These are phyloP conservation scores for Fragum sueziense DNA, from an alignment of 2,888 invertebrate species.

Conservation along the genomic window DNA sequence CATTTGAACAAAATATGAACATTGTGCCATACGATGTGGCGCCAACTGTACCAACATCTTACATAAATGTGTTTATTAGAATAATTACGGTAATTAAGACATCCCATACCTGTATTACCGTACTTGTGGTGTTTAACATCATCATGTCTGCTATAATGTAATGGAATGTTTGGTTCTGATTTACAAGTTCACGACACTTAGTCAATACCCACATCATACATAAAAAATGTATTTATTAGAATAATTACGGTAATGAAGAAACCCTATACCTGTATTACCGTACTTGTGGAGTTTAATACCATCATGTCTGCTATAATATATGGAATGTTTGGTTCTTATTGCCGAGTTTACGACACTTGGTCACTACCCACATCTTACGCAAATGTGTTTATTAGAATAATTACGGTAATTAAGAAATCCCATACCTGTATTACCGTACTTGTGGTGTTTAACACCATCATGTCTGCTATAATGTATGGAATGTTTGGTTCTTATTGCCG, in stretches of 20 bases:
- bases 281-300: conserved; percentile 63
- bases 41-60: too few species aligned
- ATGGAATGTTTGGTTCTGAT: conserved; percentile 59
- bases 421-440: conserved; percentile 49
- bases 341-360: too few species aligned
- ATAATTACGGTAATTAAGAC: too few species aligned
- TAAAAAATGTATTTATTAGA: too few species aligned
- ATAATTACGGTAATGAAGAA: too few species aligned
- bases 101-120: conserved; percentile 46
- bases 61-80: too few species aligned
- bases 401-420: too few species aligned
- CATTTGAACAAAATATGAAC: too few species aligned
- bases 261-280: conserved; percentile 44
- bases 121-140: conserved; percentile 63
- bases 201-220: conserved; percentile 70
- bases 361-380: too few species aligned
- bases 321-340: conserved; percentile 64
- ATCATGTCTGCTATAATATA: conserved; percentile 73
- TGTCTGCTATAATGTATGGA: conserved; percentile 73
- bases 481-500: conserved; percentile 59
- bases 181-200: conserved; percentile 65
- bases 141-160: conserved; percentile 74
- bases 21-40: conserved; percentile 58
- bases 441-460: conserved; percentile 69
- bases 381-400: too few species aligned